These are phyloP conservation scores for Recurvirostra avosetta DNA, from an alignment of 2,113 vertebrate genomes.

Conservation along the genomic window DNA sequence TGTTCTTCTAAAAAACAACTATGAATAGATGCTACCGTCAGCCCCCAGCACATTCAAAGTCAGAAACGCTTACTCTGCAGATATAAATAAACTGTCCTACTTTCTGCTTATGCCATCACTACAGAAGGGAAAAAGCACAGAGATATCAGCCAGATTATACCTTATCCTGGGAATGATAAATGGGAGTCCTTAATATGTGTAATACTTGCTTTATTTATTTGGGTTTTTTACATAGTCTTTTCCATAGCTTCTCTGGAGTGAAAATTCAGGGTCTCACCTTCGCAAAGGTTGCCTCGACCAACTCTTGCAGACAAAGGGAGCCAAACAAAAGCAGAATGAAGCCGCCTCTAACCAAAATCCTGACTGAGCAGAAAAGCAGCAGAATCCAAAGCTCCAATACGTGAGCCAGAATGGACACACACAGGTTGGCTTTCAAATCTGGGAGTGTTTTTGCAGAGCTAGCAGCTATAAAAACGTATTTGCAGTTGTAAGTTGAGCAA, in stretches of 20 bases:
- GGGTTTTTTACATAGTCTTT: not conserved
- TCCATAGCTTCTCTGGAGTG: not conserved
- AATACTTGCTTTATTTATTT: not conserved
- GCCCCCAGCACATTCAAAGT: not conserved
- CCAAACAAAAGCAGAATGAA: not conserved
- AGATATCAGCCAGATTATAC: not conserved
- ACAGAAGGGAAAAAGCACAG: not conserved
- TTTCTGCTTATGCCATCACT: constrained; percentile 2
- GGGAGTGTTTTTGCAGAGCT: not conserved
- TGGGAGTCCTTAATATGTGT: not conserved
- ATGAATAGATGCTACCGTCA: not conserved
- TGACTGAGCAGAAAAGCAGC: not conserved
- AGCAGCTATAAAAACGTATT: not conserved
- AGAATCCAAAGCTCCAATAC: not conserved
- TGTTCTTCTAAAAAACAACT: not conserved
- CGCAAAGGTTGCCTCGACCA: not conserved
- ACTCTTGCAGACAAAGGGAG: not conserved
- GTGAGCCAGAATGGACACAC: not conserved
- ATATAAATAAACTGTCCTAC: constrained; percentile 49
- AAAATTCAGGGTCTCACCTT: not conserved
- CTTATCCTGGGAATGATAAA: not conserved
- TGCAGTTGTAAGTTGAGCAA: constrained; percentile 3
- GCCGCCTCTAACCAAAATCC: not conserved
- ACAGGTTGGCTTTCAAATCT: not conserved
- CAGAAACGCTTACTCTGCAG: not conserved